Base-by-base conservation (phyloP, 2,888 invertebrate species). In the Agelastica alni region DNA sequence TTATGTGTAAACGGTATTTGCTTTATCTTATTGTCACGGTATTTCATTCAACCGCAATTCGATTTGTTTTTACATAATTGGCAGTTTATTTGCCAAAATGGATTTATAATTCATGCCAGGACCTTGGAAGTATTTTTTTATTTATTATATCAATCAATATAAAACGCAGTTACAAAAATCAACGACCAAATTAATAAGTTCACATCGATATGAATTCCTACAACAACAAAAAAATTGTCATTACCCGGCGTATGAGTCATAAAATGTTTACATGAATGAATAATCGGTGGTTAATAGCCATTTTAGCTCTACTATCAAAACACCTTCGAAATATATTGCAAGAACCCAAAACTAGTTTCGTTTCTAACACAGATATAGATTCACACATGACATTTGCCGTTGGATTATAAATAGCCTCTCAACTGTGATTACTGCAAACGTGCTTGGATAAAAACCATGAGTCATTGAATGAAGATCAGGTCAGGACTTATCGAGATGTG, bases 341-440 rank as follows among this genome's bases (percentile, higher is more conserved):
- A 18, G 17, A 17, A 37, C 14, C 37, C 37, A 36, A 47, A 37
- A 28, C 28, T 37, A 47, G 47, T 37, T 36, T 47, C 16, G 37
- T 26, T 37, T 47, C 28, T 6, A 17, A 26, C 3, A 28, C 28
- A 37, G 16, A 5, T 7, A 26, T 45, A 43, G 37, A 39, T 39
- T 39, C 28, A 44, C 44, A 44, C 13, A 32, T 47, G 47, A 17
- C 47, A 47, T 47, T 37, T 34, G 13, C 28, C n/a, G 37, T 37
- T 37, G 16, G 14, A 37, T 22, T 37, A 47, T 37, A 37, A 47
- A 47, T 46, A 34, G 46, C 36, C n/a, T 26, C 22, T 39, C 37
- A 6, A 36, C 34, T 12, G 14, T 36, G 9, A 36, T 36, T 36
- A 39, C 20, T 18, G 18, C 37, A 12, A 39, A 39, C 20, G 7